Percentiles rank a stretch among this genome's conserved stretches.
Evolutionary conservation across 2,797 vertebrate species (phyloP).

Genomic region (Martes flavigula): DNA sequence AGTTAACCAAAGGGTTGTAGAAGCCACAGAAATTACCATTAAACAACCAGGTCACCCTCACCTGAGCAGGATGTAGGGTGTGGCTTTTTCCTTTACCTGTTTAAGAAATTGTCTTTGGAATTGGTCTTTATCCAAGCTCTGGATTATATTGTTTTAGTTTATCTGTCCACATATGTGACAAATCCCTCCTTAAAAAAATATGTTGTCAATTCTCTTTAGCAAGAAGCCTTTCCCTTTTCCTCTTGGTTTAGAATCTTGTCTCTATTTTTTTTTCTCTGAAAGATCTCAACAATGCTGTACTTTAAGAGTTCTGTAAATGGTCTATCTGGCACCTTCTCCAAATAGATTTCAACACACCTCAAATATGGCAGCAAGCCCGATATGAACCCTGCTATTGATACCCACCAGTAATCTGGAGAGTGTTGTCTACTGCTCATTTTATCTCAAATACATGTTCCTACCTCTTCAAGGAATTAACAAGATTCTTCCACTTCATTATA

Average conservation of each 20-base stretch:
- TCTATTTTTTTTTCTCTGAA: neutral
- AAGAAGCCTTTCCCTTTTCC: neutral
- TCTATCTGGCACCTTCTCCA: neutral
- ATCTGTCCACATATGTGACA: neutral
- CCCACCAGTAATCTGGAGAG: accelerated
- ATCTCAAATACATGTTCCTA: neutral
- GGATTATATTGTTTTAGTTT: neutral
- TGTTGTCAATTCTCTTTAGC: neutral
- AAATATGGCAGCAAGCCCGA: neutral
- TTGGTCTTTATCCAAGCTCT: neutral
- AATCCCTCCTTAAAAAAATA: neutral
- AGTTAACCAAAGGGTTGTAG: accelerated
- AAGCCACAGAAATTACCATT: neutral
- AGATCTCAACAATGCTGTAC: neutral
- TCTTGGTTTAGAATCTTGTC: neutral
- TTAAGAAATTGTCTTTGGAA: neutral
- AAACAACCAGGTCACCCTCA: neutral
- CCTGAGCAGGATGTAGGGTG: neutral
- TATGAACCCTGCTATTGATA: neutral
- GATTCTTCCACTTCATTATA: neutral
- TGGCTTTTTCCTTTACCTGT: neutral
- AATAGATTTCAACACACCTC: neutral
- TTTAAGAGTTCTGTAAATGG: neutral
- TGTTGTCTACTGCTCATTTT: neutral
- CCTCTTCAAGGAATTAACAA: neutral